Evolutionary conservation across 2,888 invertebrate species (phyloP).

Genomic region (Tryphoninae sp.): DNA sequence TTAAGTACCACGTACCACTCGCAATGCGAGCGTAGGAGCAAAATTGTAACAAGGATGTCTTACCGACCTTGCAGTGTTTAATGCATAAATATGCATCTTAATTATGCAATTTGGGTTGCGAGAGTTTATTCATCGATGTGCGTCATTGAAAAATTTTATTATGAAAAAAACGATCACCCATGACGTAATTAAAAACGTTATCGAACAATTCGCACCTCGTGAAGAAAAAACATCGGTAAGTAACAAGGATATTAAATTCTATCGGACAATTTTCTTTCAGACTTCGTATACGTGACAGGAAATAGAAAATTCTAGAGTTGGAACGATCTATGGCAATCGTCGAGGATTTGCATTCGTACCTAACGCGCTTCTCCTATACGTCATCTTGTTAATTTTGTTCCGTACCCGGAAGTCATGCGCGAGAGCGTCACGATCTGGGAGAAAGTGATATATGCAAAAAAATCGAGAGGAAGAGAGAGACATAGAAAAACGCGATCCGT

Average conservation of each 20-base stretch:
- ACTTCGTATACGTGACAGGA: background rate
- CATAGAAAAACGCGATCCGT: constrained; percentile 26
- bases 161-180: too few species aligned
- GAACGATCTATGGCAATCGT: constrained; percentile 47
- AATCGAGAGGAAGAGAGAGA: constrained; percentile 6
- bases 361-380: constrained; percentile 43
- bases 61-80: constrained; percentile 69
- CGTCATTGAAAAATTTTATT: constrained; percentile 24
- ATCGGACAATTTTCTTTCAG: too few species aligned
- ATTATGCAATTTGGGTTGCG: background rate
- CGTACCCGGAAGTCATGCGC: constrained; percentile 73
- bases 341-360: constrained; percentile 21
- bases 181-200: too few species aligned
- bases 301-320: constrained; percentile 19
- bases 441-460: constrained; percentile 70
- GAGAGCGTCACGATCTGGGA: constrained; percentile 68
- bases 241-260: too few species aligned
- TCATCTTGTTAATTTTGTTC: constrained; percentile 64
- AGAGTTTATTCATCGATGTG: background rate
- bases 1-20: constrained; percentile 27
- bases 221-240: too few species aligned
- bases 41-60: constrained; percentile 75
- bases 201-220: too few species aligned
- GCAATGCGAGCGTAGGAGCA: constrained; percentile 67
- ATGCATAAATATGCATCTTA: background rate